Percentiles rank a stretch among this genome's conserved stretches.
Evolutionary conservation across 92 coral and sea anemone genomes (phyloP).

Genomic region (Hydrozoanthus gracilis): DNA sequence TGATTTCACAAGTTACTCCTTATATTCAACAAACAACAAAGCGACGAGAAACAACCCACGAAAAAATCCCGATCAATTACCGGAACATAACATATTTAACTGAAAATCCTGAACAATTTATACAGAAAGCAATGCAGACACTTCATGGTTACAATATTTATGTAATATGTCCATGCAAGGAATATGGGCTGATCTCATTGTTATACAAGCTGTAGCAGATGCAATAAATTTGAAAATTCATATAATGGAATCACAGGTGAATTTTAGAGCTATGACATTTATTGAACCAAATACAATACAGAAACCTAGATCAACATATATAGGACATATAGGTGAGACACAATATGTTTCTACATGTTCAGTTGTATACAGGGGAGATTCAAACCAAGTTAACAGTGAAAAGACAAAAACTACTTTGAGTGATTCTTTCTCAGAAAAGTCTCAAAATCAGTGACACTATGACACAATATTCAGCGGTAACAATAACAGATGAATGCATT

Average conservation of each 20-base stretch:
- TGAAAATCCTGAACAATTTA: constrained; percentile 36
- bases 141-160: constrained; percentile 54
- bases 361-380: background rate
- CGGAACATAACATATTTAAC: too few relatives aligned
- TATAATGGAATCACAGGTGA: constrained; percentile 62
- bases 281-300: constrained; percentile 57
- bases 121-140: constrained; percentile 38
- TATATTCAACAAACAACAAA: too few relatives aligned
- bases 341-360: constrained; percentile 17
- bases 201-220: background rate
- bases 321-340: constrained; percentile 41
- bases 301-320: constrained; percentile 45
- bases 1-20: too few relatives aligned
- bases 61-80: too few relatives aligned
- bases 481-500: background rate
- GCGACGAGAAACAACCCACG: too few relatives aligned
- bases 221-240: constrained; percentile 58
- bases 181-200: constrained; percentile 46
- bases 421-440: too few relatives aligned
- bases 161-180: constrained; percentile 56
- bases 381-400: background rate
- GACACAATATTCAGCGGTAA: too few relatives aligned
- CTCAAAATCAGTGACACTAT: too few relatives aligned
- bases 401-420: too few relatives aligned
- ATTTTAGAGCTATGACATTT: constrained; percentile 47